Evolutionary conservation across 2,888 invertebrate species (phyloP).

Genomic region (Pachymerium ferrugineum): DNA sequence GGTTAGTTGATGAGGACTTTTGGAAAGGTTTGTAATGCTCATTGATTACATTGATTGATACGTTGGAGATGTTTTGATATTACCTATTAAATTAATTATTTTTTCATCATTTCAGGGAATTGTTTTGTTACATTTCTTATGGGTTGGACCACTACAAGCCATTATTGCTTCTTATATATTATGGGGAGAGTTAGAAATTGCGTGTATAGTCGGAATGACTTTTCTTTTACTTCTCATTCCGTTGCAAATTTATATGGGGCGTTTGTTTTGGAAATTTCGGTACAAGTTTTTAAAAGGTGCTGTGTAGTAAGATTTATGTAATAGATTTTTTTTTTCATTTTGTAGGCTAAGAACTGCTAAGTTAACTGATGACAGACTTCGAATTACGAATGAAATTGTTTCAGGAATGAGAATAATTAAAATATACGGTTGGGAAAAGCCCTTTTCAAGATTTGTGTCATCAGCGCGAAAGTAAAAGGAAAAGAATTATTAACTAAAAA

Average conservation of each 20-base stretch:
- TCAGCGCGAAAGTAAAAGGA: conserved; percentile 58
- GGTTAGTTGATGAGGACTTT: not conserved
- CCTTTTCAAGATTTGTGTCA: conserved; percentile 74
- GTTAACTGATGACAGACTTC: conserved; percentile 80
- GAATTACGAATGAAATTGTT: conserved; percentile 91
- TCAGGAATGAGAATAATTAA: conserved; percentile 90
- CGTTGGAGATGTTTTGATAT: not conserved
- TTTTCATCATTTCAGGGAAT: conserved; percentile 57
- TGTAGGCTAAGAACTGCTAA: conserved; percentile 69
- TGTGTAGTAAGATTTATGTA: not conserved
- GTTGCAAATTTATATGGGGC: conserved; percentile 59
- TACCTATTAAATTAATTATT: not conserved
- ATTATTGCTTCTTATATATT: conserved; percentile 71
- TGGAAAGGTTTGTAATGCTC: not conserved
- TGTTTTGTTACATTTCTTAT: conserved; percentile 81
- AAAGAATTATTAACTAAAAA: not conserved
- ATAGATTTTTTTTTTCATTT: not conserved
- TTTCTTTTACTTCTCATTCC: conserved; percentile 74
- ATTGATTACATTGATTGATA: not conserved
- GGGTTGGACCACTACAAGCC: conserved; percentile 83
- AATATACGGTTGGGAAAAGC: conserved; percentile 94
- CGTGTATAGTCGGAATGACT: conserved; percentile 68
- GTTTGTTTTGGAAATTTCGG: conserved; percentile 21
- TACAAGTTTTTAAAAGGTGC: no score
- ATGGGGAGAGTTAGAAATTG: conserved; percentile 66